Evolutionary conservation across 2,113 vertebrate species (phyloP), one percentile per base, ranked within the genome.

Genomic region (Calyptommatus sinebrachiatus): DNA sequence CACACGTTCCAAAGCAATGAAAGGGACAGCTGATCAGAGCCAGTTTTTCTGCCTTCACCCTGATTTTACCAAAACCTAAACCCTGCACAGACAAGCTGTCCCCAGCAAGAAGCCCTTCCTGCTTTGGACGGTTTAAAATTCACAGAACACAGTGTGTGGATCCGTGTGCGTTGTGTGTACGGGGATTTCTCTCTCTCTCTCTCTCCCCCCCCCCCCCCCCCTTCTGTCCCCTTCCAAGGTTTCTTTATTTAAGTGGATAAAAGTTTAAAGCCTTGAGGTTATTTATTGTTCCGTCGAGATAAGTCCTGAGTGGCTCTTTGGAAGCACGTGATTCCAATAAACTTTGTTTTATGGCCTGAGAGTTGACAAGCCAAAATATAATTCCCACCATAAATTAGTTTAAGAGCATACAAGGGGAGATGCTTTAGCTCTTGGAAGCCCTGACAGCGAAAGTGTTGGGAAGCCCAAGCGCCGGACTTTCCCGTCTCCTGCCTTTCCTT

Each of bases 301-400:
- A 91, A 91, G 94, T 96, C 94, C 95, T 99, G 97, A 99, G 95
- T 99, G 98, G 98, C 97, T 98, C 96, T 89, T 94, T 96, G 95
- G 89, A 91, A 97, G 91, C 98, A 99, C 98, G 98, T 99, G 98
- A 99, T 94, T 95, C 97, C 98, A 99, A 99, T 99, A 99, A 99
- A 99, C 96, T 99, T 99, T 99, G 98, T 99, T 99, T 99, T 99
- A 99, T 99, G 98, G 96, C 97, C 96, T 93, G 95, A 96, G 97
- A 98, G 97, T 98, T 99, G 98, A 99, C 98, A 99, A 99, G 98
- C 97, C 98, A 99, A 99, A 99, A 99, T 99, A 99, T 99, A 99
- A 99, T 99, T 99, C 97, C 98, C 98, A 98, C 98, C 98, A 98
- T 99, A 97, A 98, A 99, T 99, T 98, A 98, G 95, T 95, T 96